phyloP scores from a whole-genome alignment of 2,113 vertebrate species.

The Gymnorhina tibicen region DNA sequence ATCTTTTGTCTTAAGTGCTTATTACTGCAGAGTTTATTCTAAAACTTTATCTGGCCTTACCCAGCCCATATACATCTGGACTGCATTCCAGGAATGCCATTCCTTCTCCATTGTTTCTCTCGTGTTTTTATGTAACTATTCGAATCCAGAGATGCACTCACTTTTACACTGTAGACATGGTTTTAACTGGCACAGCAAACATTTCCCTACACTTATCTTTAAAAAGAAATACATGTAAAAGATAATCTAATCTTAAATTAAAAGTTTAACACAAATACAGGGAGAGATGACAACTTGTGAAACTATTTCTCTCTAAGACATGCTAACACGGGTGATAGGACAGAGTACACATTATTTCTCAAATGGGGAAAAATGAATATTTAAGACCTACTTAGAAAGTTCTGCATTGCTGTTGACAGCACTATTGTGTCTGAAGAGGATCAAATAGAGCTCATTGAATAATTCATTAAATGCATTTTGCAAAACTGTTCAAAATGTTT shows the following conservation, averaged over 20 bases:
- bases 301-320: conserved; percentile 50
- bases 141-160: conserved; percentile 44
- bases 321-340: conserved; percentile 43
- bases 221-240: conserved; percentile 37
- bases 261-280: conserved; percentile 50
- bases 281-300: conserved; percentile 58
- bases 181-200: conserved; percentile 51
- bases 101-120: conserved; percentile 54
- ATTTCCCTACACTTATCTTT: conserved; percentile 45
- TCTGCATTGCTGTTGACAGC: conserved; percentile 43
- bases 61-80: conserved; percentile 61
- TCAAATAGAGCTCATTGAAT: conserved; percentile 49
- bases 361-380: conserved; percentile 46
- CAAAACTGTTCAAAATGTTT: conserved; percentile 58
- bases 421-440: conserved; percentile 58
- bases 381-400: conserved; percentile 52
- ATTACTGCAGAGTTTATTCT: conserved; percentile 56
- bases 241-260: conserved; percentile 66
- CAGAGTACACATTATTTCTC: conserved; percentile 31
- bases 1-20: conserved; percentile 61
- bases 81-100: conserved; percentile 62
- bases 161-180: conserved; percentile 54
- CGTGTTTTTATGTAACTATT: conserved; percentile 55
- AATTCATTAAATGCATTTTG: conserved; percentile 55
- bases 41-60: conserved; percentile 58